These are phyloP conservation scores for Myotis findleyi DNA, from an alignment of 2,797 vertebrate genomes.

Conservation along the genomic window DNA sequence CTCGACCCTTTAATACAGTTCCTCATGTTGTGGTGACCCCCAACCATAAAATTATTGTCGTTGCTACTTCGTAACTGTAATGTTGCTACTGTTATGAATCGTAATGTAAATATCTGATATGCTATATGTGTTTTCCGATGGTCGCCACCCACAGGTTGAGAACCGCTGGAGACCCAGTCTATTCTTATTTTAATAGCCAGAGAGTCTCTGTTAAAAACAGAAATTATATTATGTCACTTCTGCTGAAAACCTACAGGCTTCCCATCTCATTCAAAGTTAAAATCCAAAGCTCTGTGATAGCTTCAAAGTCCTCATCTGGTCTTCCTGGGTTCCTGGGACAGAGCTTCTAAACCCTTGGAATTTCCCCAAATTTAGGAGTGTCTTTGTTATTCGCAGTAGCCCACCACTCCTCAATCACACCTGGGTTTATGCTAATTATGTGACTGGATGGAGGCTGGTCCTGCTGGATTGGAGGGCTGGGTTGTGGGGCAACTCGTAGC, in stretches of 20 bases:
- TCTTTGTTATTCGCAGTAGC: not conserved
- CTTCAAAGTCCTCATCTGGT: not conserved
- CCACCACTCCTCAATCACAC: not conserved
- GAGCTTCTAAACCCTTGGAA: not conserved
- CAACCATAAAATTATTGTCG: too few species aligned
- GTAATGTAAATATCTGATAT: too few species aligned
- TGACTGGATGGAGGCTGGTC: not conserved
- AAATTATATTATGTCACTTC: not conserved
- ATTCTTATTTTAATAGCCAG: not conserved
- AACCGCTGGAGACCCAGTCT: not conserved
- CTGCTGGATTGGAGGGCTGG: not conserved
- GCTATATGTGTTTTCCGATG: too few species aligned
- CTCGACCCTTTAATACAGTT: too few species aligned
- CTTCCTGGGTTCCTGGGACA: not conserved
- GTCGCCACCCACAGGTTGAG: too few species aligned
- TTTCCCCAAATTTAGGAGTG: not conserved
- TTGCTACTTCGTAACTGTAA: too few species aligned
- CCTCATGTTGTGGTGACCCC: too few species aligned
- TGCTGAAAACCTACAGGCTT: not conserved
- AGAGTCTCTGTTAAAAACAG: not conserved
- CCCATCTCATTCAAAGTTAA: not conserved
- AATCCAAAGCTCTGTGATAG: not conserved
- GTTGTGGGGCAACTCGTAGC: not conserved
- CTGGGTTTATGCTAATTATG: not conserved
- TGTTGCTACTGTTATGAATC: too few species aligned